These are phyloP conservation scores for Naja naja DNA, from an alignment of 2,113 vertebrate genomes.

Conservation along the genomic window DNA sequence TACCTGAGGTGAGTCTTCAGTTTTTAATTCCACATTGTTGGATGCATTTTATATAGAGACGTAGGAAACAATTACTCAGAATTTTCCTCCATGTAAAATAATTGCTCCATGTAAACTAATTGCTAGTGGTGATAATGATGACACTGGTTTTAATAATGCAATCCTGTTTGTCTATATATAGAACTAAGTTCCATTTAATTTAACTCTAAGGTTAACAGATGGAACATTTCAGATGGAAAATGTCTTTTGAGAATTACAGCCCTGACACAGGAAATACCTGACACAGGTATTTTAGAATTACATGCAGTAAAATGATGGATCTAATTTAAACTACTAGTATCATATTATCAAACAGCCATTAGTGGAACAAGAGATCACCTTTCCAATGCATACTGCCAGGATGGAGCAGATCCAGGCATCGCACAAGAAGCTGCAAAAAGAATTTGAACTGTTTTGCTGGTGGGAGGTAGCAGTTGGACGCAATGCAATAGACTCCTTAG, in stretches of 20 bases:
- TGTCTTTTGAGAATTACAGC: neutral
- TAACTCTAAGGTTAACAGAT: neutral
- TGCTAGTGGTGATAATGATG: neutral
- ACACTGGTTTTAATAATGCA: neutral
- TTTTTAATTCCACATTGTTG: neutral
- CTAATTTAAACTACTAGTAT: neutral
- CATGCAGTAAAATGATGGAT: neutral
- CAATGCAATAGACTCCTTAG: neutral
- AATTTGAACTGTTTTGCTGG: neutral
- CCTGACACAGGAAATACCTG: neutral
- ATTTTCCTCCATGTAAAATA: neutral
- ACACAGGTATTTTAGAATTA: neutral
- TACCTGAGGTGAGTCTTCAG: conserved; percentile 76
- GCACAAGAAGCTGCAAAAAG: neutral
- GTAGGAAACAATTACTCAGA: neutral
- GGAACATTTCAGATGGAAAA: neutral
- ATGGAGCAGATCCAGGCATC: neutral
- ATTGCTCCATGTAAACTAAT: neutral
- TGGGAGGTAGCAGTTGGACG: neutral
- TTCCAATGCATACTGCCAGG: neutral
- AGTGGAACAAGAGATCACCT: neutral
- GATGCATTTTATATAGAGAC: neutral
- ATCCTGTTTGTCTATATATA: neutral
- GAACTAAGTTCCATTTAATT: neutral
- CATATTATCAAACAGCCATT: neutral